A percentile compares a stretch with the other conserved stretches of the same genome.
Conservation (phyloP, 2,888 invertebrate genomes). For the Orthonychiurus folsomi region DNA sequence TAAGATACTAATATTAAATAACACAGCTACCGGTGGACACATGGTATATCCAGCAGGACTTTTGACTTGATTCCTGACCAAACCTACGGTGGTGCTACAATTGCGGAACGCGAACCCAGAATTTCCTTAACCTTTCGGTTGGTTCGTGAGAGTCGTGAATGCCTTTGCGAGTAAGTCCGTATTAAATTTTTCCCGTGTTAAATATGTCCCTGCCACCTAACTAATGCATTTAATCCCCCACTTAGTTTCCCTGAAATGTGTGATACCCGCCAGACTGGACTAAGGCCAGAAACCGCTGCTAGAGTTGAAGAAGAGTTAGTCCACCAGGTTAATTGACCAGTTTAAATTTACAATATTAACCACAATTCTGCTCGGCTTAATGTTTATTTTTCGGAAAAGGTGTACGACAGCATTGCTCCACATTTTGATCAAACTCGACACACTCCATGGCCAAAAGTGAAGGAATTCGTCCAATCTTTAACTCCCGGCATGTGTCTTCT, state of each 20-base stretch:
- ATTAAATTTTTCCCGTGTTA: constrained; percentile 4
- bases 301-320: constrained; percentile 66
- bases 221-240: too few relatives aligned
- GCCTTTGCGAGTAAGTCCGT: constrained; percentile 50
- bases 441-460: constrained; percentile 86
- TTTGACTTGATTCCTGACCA: constrained; percentile 30
- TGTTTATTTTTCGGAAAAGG: constrained; percentile 47
- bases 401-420: constrained; percentile 86
- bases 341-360: constrained; percentile 6
- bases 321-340: constrained; percentile 51
- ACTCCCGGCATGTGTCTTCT: constrained; percentile 61
- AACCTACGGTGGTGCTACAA: constrained; percentile 50
- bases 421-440: constrained; percentile 94
- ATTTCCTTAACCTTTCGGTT: constrained; percentile 78
- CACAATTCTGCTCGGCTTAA: too few relatives aligned
- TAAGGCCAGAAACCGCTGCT: constrained; percentile 51
- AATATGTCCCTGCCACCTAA: neutral
- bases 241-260: constrained; percentile 55
- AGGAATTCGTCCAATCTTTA: constrained; percentile 63
- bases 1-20: too few relatives aligned
- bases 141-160: constrained; percentile 51
- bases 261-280: constrained; percentile 50
- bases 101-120: constrained; percentile 51
- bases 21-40: constrained; percentile 71
- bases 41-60: constrained; percentile 49